Base-by-base conservation (phyloP, 2,888 invertebrate species). In the Ceraclea dissimilis region DNA sequence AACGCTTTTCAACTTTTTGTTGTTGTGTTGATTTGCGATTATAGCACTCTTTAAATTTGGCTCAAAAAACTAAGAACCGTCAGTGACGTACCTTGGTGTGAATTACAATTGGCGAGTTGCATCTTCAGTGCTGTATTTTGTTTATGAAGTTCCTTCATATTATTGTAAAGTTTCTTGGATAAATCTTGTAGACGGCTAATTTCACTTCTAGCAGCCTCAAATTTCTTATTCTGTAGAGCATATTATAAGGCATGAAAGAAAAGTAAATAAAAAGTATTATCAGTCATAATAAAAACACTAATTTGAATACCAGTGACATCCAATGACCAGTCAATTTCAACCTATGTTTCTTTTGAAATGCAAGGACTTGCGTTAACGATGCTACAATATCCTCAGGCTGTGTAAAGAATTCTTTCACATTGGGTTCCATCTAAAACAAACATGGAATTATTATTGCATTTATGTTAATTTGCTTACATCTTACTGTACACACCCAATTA, bases 361-460 rank as follows among this genome's bases (percentile, higher is more conserved):
- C 73, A 64, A 78, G 65, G 61, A 77, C 74, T 68, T 74, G 74
- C 63, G 71, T 72, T 57, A 73, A 69, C 65, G 76, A 77, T 63
- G 71, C 73, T 58, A 78, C 70, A 61, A 78, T 68, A 65, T 78
- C 77, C 63, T 76, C 76, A 2, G 78, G 78, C 60, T 78, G 78
- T 44, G 75, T 74, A 63, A 78, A 78, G 66, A 75, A 78, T 63
- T 78, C 76, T 69, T 76, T 76, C 59, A 78, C 68, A 59, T 78
- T 76, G 65, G 72, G 71, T 63, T 75, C 75, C 78, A 78, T 76
- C 78, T 78, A 49, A 11, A 52, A 59, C n/a, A n/a, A 51, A 60
- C 61, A 56, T 61, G 44, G 19, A 49, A 22, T 49, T 11, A 19
- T 19, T n/a, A 18, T 11, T 4, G 20, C 17, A 20, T 20, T n/a